These are phyloP conservation scores for Lordiphosa clarofinis DNA, from an alignment of 1,140 invertebrate species.

Conservation along the genomic window DNA sequence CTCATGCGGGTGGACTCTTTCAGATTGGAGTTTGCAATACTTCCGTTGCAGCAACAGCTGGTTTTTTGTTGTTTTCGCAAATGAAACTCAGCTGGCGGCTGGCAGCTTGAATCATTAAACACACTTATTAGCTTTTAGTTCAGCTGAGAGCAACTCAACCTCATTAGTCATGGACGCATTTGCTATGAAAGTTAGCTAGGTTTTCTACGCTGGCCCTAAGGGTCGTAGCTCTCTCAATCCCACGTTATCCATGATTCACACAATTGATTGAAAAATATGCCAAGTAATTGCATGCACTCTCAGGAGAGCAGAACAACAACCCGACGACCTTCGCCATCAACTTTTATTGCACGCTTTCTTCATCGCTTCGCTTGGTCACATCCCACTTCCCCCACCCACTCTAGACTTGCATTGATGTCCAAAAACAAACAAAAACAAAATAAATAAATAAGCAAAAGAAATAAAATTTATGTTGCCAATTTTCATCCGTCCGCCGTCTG, in stretches of 20 bases:
- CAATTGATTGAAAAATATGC: too few relatives aligned
- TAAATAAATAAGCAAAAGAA: conserved; percentile 3
- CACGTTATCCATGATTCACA: too few relatives aligned
- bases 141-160: too few relatives aligned
- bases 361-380: conserved; percentile 68
- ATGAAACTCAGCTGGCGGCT: too few relatives aligned
- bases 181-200: too few relatives aligned
- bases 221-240: conserved; percentile 16
- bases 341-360: conserved; percentile 67
- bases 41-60: neutral
- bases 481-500: conserved; percentile 31
- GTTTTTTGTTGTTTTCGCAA: too few relatives aligned
- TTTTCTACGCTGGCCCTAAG: too few relatives aligned
- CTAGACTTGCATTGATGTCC: conserved; percentile 8
- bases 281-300: too few relatives aligned
- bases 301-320: conserved; percentile 6
- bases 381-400: conserved; percentile 26
- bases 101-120: too few relatives aligned
- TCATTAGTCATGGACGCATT: too few relatives aligned
- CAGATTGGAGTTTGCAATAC: neutral
- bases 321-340: conserved; percentile 51
- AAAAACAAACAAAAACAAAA: too few relatives aligned
- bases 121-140: too few relatives aligned
- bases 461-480: conserved; percentile 26
- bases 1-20: neutral